Base-by-base conservation (phyloP, 2,113 vertebrate genomes). In the Numenius arquata region DNA sequence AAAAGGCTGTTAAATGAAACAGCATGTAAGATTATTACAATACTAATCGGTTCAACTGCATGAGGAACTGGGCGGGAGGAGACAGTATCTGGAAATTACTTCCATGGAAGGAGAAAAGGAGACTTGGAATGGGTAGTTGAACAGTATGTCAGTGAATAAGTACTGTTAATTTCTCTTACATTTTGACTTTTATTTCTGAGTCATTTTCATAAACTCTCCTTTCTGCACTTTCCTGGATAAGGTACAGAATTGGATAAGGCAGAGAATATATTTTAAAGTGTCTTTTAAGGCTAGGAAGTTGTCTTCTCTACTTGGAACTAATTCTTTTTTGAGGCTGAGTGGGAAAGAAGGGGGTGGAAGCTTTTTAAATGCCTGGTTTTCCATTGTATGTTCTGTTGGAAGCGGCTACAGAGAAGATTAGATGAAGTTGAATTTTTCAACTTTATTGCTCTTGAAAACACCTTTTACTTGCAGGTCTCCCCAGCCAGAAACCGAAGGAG, bases 401-500 rank as follows among this genome's bases (percentile, higher is more conserved):
- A 80, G 48, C 61, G 36, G 29, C 63, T 82, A n/a, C 25, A 66
- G 76, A 55, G 50, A 40, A 70, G 40, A 26, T 30, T 5, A 38
- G 18, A 32, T 71, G 13, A 66, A 70, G 27, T 13, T 67, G 26
- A 55, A 11, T 77, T 70, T 93, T 87, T 65, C 23, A 47, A 25
- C 52, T 78, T 88, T 15, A 14, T 32, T n/a, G 32, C 45, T 85
- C 26, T 71, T 50, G 45, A 70, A 53, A 62, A 76, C 40, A 17
- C 25, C 25, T 84, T 93, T 68, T 59, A 4, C 90, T 98, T 98
- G 45, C 98, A 99, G 99, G 99, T 88, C 96, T 99, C 85, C 99
- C 99, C 3, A 99, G 99, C 98, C 99, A 99, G 97, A 99, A 99
- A 96, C 99, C 99, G 63, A 99, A 99, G 98, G 99, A 99, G 53